Base-by-base conservation (phyloP, 2,888 invertebrate genomes). In the Dendrolimus houi region DNA sequence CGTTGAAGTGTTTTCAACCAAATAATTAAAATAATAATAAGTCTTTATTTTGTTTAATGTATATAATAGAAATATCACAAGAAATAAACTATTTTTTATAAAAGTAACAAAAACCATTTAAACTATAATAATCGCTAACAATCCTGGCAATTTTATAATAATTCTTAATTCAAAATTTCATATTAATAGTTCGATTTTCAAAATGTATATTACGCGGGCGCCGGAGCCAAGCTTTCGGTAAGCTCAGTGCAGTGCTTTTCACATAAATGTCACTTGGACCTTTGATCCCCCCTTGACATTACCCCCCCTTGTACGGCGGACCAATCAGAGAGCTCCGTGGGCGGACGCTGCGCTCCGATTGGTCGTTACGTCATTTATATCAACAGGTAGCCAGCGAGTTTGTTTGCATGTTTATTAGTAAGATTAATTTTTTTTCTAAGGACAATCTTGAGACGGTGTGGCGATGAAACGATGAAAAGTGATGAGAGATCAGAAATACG, bases 351-450 rank as follows among this genome's bases (percentile, higher is more conserved):
- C 64, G 70, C 69, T 56, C 60, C 63, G 71, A 88, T 89, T 87
- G 90, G 91, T 69, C 63, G 79, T 80, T 77, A 70, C 67, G 68
- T 68, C 76, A 78, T 78, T 77, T 77, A 87, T 87, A 84, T 79
- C 77, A 93, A 93, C 82, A 93, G 93, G 91, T 91, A 84, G 81
- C 80, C 77, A 73, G 69, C 76, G 80, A 77, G 82, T 82, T 82
- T 89, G 86, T 88, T 87, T 87, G 87, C 87, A 85, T 89, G 87
- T 87, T 87, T 89, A 89, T 89, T 88, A 90, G 88, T 77, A 71
- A 81, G 87, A 89, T 89, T 86, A 85, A 85, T 84, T 87, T 85
- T 82, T 77, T 84, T 88, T 87, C 87, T 81, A 75, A 81, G 72
- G 83, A 77, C 83, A 79, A 81, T 81, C 83, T 82, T 72, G 77